phyloP scores from a whole-genome alignment of 2,113 vertebrate genomes.

The Mustela lutreola region DNA sequence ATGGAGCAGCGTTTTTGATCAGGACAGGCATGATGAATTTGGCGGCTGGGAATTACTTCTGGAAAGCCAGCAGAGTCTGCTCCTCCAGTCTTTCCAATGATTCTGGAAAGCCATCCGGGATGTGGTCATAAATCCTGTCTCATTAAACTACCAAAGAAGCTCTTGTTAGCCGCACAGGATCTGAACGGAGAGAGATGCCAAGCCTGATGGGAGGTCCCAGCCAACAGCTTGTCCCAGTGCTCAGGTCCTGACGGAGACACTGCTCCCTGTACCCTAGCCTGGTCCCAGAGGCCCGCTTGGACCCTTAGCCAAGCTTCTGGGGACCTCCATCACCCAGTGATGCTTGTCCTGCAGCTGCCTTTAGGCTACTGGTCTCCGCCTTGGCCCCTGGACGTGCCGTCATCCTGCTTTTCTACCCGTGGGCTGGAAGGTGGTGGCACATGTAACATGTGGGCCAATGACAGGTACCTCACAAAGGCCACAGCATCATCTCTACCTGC shows the following conservation, averaged over 20 bases:
- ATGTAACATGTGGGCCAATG: not conserved
- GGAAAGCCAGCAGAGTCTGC: conserved; percentile 55
- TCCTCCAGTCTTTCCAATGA: conserved; percentile 36
- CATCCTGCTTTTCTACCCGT: not conserved
- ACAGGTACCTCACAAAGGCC: not conserved
- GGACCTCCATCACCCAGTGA: not conserved
- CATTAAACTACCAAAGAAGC: conserved; percentile 12
- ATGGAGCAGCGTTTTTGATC: not conserved
- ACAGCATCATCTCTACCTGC: not conserved
- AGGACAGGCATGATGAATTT: not conserved
- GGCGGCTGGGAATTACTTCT: conserved; percentile 29
- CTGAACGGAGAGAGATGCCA: conserved; percentile 11
- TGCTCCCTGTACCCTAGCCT: not conserved
- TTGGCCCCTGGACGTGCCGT: not conserved
- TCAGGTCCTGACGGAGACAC: not conserved
- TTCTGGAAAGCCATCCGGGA: conserved; percentile 29
- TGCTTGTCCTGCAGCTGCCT: not conserved
- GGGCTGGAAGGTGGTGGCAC: not conserved
- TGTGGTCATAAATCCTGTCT: conserved; percentile 57
- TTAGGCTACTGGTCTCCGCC: not conserved
- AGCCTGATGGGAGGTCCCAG: not conserved
- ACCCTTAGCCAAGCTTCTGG: not conserved
- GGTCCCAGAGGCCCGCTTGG: conserved; percentile 2
- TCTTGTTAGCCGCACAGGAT: conserved; percentile 40
- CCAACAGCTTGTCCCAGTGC: not conserved